Evolutionary conservation across 2,888 invertebrate genomes (phyloP).

Genomic region (Mythimna loreyi): DNA sequence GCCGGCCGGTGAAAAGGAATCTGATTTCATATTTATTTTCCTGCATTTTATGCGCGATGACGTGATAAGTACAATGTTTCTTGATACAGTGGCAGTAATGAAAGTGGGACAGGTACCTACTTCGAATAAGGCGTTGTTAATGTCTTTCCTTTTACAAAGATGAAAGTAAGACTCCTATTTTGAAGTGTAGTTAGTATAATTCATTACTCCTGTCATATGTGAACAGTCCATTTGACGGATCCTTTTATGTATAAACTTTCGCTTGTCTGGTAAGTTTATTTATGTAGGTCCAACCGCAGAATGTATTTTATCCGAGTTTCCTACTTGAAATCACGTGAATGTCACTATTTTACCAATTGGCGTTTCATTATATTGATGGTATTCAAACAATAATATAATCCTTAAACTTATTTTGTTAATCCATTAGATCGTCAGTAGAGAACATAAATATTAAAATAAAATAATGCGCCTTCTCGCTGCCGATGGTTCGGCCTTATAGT

Average conservation of each 20-base stretch:
- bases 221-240: conserved; percentile 7
- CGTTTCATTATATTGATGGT: too few species aligned
- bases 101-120: conserved; percentile 51
- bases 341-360: too few species aligned
- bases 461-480: too few species aligned
- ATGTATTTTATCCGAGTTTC: background rate
- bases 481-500: too few species aligned
- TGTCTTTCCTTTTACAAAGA: conserved; percentile 41
- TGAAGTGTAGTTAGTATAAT: conserved; percentile 42
- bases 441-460: too few species aligned
- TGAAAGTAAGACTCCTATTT: conserved; percentile 46
- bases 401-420: too few species aligned
- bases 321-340: too few species aligned
- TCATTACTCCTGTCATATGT: conserved; percentile 38
- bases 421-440: too few species aligned
- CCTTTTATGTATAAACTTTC: conserved; percentile 37
- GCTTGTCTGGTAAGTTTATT: conserved; percentile 1
- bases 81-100: conserved; percentile 43
- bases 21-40: conserved; percentile 68
- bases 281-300: background rate
- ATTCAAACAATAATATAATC: too few species aligned
- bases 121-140: conserved; percentile 35
- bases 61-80: conserved; percentile 44
- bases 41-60: conserved; percentile 59
- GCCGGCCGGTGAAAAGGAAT: conserved; percentile 73